Percentiles rank a stretch among this genome's conserved stretches.
Conservation (phyloP, 2,797 vertebrate species). For the Thunnus albacares region DNA sequence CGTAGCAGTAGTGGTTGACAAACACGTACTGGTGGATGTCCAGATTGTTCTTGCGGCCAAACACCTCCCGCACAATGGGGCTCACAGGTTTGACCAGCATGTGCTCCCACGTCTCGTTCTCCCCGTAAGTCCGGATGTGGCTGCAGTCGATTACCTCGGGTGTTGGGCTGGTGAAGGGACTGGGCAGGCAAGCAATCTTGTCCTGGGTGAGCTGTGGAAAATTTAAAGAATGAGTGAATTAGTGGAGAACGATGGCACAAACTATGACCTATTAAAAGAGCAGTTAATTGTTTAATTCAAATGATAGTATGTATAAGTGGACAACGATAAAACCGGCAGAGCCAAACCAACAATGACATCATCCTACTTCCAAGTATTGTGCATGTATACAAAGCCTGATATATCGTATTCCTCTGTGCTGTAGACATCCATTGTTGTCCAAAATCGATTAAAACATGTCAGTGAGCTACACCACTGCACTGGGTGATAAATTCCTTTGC, state of each 20-base stretch:
- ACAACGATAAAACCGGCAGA: background rate
- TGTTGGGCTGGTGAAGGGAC: constrained; percentile 80
- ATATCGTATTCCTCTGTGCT: too few relatives aligned
- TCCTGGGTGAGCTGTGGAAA: constrained; percentile 91
- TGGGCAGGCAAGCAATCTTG: constrained; percentile 93
- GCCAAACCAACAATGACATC: too few relatives aligned
- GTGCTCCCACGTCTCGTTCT: constrained; percentile 73
- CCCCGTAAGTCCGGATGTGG: constrained; percentile 78
- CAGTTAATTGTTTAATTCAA: background rate
- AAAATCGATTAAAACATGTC: too few relatives aligned
- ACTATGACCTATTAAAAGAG: background rate
- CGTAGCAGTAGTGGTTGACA: constrained; percentile 93
- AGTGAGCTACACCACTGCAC: too few relatives aligned
- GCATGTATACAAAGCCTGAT: too few relatives aligned
- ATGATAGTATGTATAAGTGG: background rate
- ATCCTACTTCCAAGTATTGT: too few relatives aligned
- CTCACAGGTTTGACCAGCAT: constrained; percentile 43
- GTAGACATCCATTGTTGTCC: too few relatives aligned
- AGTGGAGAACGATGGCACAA: background rate
- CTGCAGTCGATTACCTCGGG: constrained; percentile 83
- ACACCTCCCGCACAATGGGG: constrained; percentile 79
- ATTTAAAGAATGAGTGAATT: constrained; percentile 1
- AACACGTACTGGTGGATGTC: constrained; percentile 94
- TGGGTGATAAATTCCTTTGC: too few relatives aligned
- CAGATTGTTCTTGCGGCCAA: constrained; percentile 89